Percentiles rank a stretch among this genome's conserved stretches.
Evolutionary conservation across 1,140 invertebrate species (phyloP).

Genomic region (Drosophila cardini): DNA sequence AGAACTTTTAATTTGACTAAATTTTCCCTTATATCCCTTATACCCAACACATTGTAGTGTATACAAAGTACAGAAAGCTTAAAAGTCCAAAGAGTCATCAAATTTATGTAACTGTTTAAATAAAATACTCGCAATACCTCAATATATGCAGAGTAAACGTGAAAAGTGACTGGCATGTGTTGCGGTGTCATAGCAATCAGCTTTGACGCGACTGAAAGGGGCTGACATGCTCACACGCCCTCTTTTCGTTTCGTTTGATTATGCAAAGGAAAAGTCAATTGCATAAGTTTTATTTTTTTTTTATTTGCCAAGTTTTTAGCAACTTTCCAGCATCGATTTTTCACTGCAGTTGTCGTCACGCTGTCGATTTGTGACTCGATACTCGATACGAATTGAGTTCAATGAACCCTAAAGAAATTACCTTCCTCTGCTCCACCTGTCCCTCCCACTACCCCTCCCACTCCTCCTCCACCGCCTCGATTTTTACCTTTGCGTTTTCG

Average conservation of each 20-base stretch:
- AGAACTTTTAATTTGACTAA: too few species aligned
- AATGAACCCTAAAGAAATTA: slow-evolving; percentile 20
- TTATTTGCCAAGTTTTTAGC: slow-evolving; percentile 2
- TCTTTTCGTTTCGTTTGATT: slow-evolving; percentile 30
- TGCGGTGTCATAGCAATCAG: slow-evolving; percentile 39
- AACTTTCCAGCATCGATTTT: slow-evolving; percentile 51
- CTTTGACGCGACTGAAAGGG: slow-evolving; percentile 23
- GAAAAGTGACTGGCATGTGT: slow-evolving; percentile 8
- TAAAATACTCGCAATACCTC: neutral
- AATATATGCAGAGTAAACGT: neutral
- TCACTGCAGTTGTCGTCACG: slow-evolving; percentile 49
- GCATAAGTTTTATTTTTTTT: slow-evolving; percentile 46
- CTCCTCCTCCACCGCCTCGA: neutral
- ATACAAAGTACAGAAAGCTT: too few species aligned
- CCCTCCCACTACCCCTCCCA: too few species aligned
- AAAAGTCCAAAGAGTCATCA: too few species aligned
- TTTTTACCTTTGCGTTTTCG: slow-evolving; percentile 7
- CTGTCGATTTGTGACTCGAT: slow-evolving; percentile 24
- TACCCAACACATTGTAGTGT: too few species aligned
- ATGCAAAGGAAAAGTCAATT: slow-evolving; percentile 44
- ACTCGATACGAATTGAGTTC: slow-evolving; percentile 30
- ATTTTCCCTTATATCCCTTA: too few species aligned
- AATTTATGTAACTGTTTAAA: neutral
- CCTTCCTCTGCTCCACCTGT: neutral
- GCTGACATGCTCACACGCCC: slow-evolving; percentile 49